Evolutionary conservation across 1,140 invertebrate species (phyloP), one percentile per base, ranked within the genome.

Genomic region (Leptinotarsa texana): DNA sequence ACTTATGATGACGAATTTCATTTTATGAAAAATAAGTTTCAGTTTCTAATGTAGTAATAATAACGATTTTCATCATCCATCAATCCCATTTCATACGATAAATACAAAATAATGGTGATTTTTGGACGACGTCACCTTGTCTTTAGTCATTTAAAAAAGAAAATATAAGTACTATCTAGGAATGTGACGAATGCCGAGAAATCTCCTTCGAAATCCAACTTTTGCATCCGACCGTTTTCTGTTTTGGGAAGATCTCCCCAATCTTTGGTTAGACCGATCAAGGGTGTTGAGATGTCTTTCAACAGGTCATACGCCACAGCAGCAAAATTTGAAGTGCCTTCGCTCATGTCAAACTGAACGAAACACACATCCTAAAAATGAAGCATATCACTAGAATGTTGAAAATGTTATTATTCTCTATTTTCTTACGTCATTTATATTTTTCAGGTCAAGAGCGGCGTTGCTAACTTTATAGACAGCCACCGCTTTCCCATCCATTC

Each of bases 211-310:
- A 91, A 91, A 79, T 89, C 86, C 13, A 87, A 79, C 69, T 87
- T 86, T 47, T 86, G 83, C 74, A 80, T 84, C 49, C 81, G 78
- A 18, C 86, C 87, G 17, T 75, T 72, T 73, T 87, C 85, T 13
- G 82, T 86, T 72, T 88, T 87, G n/a, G 83, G 83, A 11, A 89
- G 81, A 70, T 89, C 84, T 22, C 88, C 88, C 87, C 89, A 90
- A n/a, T 89, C 84, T 47, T 82, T 86, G 13, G 86, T 86, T 5
- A 80, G 80, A 61, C 81, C 80, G 33, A 90, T 79, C 4, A 86
- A 85, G 48, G 86, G 86, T 66, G 84, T 82, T 21, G 88, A 81
- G n/a, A 89, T 80, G 63, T 86, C 78, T 48, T 82, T 79, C 65
- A 89, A 83, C 69, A 90, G 83, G 47, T 85, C 81, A 49, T 86